Percentiles rank a stretch among this genome's conserved stretches.
Conservation (phyloP, 2,113 vertebrate species). For the Blennius ocellaris region DNA sequence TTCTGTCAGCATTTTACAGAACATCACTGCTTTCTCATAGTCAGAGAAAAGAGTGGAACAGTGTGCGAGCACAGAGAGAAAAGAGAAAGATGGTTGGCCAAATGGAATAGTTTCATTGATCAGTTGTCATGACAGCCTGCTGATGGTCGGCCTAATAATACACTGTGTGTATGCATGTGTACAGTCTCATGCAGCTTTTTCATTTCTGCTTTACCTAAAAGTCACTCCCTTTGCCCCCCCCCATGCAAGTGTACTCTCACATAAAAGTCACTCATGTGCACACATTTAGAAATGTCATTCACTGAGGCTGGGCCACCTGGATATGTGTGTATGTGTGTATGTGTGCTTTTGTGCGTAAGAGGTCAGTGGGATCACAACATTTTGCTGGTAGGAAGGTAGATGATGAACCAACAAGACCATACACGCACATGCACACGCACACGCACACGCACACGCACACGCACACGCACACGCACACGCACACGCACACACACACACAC, state of each 20-base stretch:
- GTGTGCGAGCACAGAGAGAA: slow-evolving; percentile 34
- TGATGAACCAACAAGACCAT: slow-evolving; percentile 69
- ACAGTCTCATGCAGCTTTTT: slow-evolving; percentile 43
- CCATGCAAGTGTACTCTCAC: slow-evolving; percentile 35
- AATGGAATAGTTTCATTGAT: slow-evolving; percentile 79
- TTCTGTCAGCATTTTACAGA: slow-evolving; percentile 73
- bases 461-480: slow-evolving; percentile 37
- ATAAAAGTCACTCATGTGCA: slow-evolving; percentile 37
- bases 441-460: too few species aligned
- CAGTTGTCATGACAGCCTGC: slow-evolving; percentile 73
- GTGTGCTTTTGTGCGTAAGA: slow-evolving; percentile 15
- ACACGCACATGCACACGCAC: too few species aligned
- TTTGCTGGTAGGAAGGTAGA: slow-evolving; percentile 69
- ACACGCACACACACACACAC: slow-evolving; percentile 29
- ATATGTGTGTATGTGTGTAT: slow-evolving; percentile 15
- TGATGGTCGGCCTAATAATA: slow-evolving; percentile 72
- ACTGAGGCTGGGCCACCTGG: slow-evolving; percentile 30
- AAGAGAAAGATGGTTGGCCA: slow-evolving; percentile 64
- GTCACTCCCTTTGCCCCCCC: slow-evolving; percentile 20
- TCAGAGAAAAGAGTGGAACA: slow-evolving; percentile 31
- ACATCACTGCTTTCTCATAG: slow-evolving; percentile 60
- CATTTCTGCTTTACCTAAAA: slow-evolving; percentile 42
- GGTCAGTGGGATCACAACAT: slow-evolving; percentile 64
- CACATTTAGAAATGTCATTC: slow-evolving; percentile 46
- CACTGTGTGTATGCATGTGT: slow-evolving; percentile 27